phyloP scores from a whole-genome alignment of 2,113 vertebrate genomes.

The Cyprinodon brontotheroides region DNA sequence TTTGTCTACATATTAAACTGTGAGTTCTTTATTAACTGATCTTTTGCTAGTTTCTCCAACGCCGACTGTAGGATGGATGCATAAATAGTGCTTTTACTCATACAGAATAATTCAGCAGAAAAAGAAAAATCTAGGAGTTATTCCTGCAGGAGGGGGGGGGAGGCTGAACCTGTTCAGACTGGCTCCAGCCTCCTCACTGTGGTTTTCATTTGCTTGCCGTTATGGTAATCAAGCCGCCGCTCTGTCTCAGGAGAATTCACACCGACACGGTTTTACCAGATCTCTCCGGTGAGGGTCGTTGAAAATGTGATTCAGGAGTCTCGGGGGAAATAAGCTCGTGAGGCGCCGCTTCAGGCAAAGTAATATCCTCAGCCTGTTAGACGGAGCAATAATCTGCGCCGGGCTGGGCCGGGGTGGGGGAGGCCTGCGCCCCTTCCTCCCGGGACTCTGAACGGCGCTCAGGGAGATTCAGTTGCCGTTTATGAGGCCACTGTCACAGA shows the following conservation, averaged over 20 bases:
- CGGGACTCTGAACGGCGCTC: neutral
- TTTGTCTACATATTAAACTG: neutral
- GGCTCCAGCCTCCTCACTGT: neutral
- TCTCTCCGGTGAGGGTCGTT: constrained; percentile 21
- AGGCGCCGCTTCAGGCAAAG: constrained; percentile 24
- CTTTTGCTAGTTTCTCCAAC: neutral
- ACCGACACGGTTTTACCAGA: constrained; percentile 18
- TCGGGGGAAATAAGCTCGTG: constrained; percentile 38
- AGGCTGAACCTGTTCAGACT: neutral
- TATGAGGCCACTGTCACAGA: constrained; percentile 20
- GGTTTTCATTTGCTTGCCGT: constrained; percentile 2
- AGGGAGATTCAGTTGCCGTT: constrained; percentile 2
- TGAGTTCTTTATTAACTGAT: neutral
- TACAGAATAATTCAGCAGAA: neutral
- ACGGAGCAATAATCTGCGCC: constrained; percentile 24
- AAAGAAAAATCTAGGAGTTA: neutral
- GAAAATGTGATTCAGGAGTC: constrained; percentile 40
- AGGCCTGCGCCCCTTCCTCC: neutral
- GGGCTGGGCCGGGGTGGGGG: neutral
- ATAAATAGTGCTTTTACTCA: neutral
- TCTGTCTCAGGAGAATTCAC: constrained; percentile 4
- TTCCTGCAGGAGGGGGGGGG: neutral
- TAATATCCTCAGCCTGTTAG: constrained; percentile 23
- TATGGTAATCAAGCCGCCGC: constrained; percentile 13
- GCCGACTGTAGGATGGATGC: neutral